A percentile compares a stretch with the other conserved stretches of the same genome.
These are phyloP conservation scores for Notolepis coatsorum DNA, from an alignment of 2,797 vertebrate genomes.

Conservation along the genomic window DNA sequence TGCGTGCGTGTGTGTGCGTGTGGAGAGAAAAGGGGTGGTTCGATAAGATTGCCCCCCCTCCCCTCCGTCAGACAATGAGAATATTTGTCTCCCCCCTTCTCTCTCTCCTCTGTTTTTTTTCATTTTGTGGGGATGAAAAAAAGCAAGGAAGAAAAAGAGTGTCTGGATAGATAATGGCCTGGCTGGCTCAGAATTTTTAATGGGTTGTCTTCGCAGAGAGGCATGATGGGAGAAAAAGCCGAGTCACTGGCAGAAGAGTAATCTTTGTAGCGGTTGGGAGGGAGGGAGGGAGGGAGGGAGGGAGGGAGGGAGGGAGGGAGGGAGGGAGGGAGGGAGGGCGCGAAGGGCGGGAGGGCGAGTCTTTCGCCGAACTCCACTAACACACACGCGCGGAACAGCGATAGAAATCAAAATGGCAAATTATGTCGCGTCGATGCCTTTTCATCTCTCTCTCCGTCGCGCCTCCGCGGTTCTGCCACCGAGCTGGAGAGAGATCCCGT, in stretches of 20 bases:
- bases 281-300: neutral
- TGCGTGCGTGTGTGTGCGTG: conserved; percentile 14
- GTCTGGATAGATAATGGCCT: conserved; percentile 33
- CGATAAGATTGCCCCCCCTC: conserved; percentile 29
- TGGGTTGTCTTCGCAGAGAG: conserved; percentile 42
- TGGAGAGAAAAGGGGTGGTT: neutral
- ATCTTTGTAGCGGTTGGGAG: conserved; percentile 35
- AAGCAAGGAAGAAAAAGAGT: neutral
- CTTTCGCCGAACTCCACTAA: conserved; percentile 35
- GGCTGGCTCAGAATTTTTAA: conserved; percentile 35
- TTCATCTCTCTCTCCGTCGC: conserved; percentile 33
- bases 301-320: too few species aligned
- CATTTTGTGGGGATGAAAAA: conserved; percentile 18
- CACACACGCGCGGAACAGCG: conserved; percentile 9
- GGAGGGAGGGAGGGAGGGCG: too few species aligned
- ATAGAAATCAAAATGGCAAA: conserved; percentile 58
- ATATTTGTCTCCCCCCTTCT: conserved; percentile 3
- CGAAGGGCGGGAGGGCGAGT: conserved; percentile 19
- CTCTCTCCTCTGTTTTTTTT: neutral
- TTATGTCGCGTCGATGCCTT: conserved; percentile 39
- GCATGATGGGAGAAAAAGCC: conserved; percentile 60
- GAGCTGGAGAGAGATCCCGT: conserved; percentile 1
- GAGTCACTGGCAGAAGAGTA: conserved; percentile 62
- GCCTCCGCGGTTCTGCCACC: conserved; percentile 16
- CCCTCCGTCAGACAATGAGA: conserved; percentile 21